Percentiles rank a stretch among this genome's conserved stretches.
These are phyloP conservation scores for Gibbula magus DNA, from an alignment of 2,888 invertebrate genomes.

Conservation along the genomic window DNA sequence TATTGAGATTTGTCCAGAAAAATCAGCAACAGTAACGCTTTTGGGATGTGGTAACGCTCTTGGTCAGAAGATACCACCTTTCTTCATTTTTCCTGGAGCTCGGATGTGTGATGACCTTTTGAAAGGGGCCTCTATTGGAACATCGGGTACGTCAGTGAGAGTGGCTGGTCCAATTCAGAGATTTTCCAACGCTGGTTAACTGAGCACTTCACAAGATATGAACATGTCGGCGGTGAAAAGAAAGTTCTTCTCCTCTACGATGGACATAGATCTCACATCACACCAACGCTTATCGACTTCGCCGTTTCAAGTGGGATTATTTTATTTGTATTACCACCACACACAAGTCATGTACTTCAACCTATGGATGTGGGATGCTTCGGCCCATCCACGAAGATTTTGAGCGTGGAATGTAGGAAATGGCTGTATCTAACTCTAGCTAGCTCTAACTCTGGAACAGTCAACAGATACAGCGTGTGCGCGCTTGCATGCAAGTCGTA, in stretches of 20 bases:
- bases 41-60: background rate
- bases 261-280: background rate
- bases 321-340: background rate
- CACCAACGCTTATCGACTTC: background rate
- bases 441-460: no score
- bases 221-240: background rate
- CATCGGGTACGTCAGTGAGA: background rate
- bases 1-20: background rate
- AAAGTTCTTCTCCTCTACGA: background rate
- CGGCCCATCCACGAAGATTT: background rate
- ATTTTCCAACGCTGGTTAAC: background rate
- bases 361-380: background rate
- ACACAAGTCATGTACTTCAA: background rate
- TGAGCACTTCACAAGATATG: background rate
- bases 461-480: no score
- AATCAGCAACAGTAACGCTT: background rate
- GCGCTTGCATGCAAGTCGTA: no score
- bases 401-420: background rate
- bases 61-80: background rate
- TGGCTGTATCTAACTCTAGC: no score
- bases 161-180: background rate
- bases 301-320: background rate
- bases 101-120: slow-evolving; percentile 27
- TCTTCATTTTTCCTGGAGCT: background rate
- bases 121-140: slow-evolving; percentile 31